Percentiles rank a stretch among this genome's conserved stretches.
phyloP scores from a whole-genome alignment of 2,888 invertebrate species.

The Dasypolia templi region DNA sequence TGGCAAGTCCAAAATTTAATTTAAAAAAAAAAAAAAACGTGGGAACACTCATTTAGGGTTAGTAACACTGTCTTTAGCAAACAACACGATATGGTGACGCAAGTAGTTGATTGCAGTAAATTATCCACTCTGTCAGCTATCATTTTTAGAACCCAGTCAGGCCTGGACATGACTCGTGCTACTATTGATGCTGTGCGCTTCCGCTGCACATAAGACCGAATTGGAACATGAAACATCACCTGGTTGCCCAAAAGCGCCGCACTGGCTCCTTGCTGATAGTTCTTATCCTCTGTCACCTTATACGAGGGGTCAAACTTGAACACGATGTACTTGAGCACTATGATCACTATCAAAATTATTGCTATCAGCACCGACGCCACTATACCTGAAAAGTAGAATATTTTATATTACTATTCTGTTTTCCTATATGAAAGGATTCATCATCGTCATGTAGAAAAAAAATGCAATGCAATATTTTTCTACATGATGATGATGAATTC shows the following conservation, averaged over 20 bases:
- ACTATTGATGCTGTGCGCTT: background rate
- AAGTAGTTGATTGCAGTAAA: background rate
- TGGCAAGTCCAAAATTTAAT: too few species aligned
- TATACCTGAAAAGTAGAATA: slow-evolving; percentile 88
- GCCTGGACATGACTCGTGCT: background rate
- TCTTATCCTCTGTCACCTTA: slow-evolving; percentile 97
- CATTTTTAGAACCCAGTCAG: background rate
- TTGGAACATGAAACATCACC: slow-evolving; percentile 71
- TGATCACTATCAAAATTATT: slow-evolving; percentile 96
- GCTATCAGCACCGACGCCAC: slow-evolving; percentile 97
- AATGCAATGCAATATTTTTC: too few species aligned
- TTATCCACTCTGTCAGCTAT: background rate
- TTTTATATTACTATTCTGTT: background rate
- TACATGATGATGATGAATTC: too few species aligned
- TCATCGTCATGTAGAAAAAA: background rate
- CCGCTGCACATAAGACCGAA: background rate
- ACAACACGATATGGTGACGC: too few species aligned
- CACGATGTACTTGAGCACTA: slow-evolving; percentile 96
- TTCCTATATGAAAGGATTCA: too few species aligned
- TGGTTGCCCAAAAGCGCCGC: slow-evolving; percentile 93
- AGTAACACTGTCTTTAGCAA: too few species aligned
- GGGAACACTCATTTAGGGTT: too few species aligned
- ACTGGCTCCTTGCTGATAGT: slow-evolving; percentile 94
- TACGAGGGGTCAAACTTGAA: slow-evolving; percentile 97
- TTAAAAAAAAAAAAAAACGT: too few species aligned